Conservation (phyloP, 2,888 invertebrate species). For the Tachina grossa region DNA sequence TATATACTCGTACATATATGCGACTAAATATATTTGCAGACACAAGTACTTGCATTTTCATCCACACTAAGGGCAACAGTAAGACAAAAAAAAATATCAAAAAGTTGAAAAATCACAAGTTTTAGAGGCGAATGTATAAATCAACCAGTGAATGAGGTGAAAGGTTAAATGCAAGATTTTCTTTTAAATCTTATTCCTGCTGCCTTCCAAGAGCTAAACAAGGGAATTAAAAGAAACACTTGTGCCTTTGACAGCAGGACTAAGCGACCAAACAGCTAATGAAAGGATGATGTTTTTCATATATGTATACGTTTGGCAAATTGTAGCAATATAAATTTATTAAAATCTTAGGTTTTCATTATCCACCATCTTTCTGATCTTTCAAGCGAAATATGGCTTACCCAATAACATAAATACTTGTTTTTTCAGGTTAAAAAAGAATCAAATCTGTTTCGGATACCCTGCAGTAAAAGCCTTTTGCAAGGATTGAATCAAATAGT, state of each 20-base stretch:
- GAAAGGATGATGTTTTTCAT: background rate
- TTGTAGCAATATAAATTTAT: too few species aligned
- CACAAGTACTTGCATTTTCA: background rate
- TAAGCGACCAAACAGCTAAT: background rate
- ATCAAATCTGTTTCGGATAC: too few species aligned
- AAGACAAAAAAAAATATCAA: background rate
- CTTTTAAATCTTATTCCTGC: constrained; percentile 11
- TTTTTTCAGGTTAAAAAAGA: too few species aligned
- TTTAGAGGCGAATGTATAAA: constrained; percentile 13
- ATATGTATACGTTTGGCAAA: too few species aligned
- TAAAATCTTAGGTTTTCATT: too few species aligned
- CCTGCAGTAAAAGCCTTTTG: too few species aligned
- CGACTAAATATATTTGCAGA: background rate
- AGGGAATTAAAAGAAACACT: constrained; percentile 18
- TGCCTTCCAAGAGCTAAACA: constrained; percentile 10
- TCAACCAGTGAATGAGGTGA: background rate
- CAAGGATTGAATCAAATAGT: too few species aligned
- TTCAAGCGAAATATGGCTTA: too few species aligned
- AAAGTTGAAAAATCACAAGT: constrained; percentile 27
- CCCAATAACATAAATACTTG: too few species aligned
- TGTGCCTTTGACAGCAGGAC: too few species aligned
- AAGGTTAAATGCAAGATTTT: constrained; percentile 23
- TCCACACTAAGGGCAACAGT: background rate
- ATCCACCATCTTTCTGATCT: too few species aligned
- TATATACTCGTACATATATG: background rate